Conservation (phyloP, 2,888 invertebrate genomes). For the Cenopis cana region DNA sequence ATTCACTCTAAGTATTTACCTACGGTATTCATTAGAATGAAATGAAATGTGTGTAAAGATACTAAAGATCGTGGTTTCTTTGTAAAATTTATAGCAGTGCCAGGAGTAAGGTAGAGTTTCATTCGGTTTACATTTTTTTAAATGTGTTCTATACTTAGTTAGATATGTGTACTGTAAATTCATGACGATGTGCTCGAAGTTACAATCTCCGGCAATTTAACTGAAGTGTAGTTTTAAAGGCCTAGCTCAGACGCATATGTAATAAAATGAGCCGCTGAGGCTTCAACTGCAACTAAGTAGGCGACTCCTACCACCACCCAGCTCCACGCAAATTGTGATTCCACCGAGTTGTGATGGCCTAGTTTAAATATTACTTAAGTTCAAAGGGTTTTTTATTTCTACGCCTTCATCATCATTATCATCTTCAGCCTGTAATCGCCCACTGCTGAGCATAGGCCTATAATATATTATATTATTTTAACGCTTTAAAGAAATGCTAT, state of each 20-base stretch:
- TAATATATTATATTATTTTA: too few species aligned
- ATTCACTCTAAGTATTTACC: too few species aligned
- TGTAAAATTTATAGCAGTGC: too few species aligned
- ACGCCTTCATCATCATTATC: conserved; percentile 13
- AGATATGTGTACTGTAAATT: background rate
- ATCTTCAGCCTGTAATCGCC: too few species aligned
- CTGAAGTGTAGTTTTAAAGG: conserved; percentile 22
- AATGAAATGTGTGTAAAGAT: too few species aligned
- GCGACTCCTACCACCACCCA: conserved; percentile 14
- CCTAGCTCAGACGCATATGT: background rate
- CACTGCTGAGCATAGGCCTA: too few species aligned
- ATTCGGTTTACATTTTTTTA: background rate
- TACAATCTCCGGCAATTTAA: conserved; percentile 8
- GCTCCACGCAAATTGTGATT: conserved; percentile 4
- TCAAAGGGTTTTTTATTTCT: conserved; percentile 28
- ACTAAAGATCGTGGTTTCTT: too few species aligned
- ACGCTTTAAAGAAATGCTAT: too few species aligned
- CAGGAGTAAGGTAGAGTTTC: too few species aligned
- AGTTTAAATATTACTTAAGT: conserved; percentile 32
- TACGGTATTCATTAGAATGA: too few species aligned
- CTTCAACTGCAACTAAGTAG: conserved; percentile 21
- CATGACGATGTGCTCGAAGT: background rate
- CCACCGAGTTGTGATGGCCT: conserved; percentile 21
- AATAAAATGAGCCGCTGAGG: conserved; percentile 2
- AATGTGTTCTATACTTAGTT: background rate